Base-by-base conservation (phyloP, 2,797 vertebrate genomes). In the Merluccius polli region DNA sequence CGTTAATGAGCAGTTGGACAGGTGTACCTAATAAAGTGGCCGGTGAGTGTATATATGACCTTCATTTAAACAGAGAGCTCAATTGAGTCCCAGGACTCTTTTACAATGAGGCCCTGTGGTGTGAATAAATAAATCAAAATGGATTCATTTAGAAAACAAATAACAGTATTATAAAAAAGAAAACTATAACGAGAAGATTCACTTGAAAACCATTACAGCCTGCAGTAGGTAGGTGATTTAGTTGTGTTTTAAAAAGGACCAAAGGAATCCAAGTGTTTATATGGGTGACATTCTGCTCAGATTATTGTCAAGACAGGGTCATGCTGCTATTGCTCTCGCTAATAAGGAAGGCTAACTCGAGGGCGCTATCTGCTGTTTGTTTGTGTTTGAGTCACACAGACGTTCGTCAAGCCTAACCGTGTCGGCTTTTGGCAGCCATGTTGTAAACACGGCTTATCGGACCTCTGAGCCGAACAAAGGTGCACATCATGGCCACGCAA, bases 381-480 rank as follows among this genome's bases (percentile, higher is more conserved):
- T 65, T 65, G 59, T 29, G n/a, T 65, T 65, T 10, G 59, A 10
- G 52, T 59, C 52, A 59, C 9, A 24, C 52, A 59, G 24, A 59
- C 52, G 21, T 65, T 10, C 24, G 24, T 65, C 59, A 27, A 65
- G 12, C 24, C 24, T 1, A 16, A 1, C 63, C 9, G 71, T 75
- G 73, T 78, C 87, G 68, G 52, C 81, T 80, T 81, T 78, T 78
- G 73, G 75, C 73, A 24, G 82, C 83, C 82, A 59, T 86, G 84
- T 27, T 65, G 33, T 86, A 85, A 89, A 83, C 77, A 79, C 30
- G 52, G 77, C 41, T 78, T 84, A 72, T 83, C 69, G 75, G 74
- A 79, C 73, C 85, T 78, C 71, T 74, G 29, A 72, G 79, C 74
- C 84, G 83, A 82, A 71, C 52, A 75, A 83, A 79, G 84, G 82